Percentiles rank a stretch among this genome's conserved stretches.
Evolutionary conservation across 2,113 vertebrate species (phyloP).

Genomic region (Burhinus oedicnemus): DNA sequence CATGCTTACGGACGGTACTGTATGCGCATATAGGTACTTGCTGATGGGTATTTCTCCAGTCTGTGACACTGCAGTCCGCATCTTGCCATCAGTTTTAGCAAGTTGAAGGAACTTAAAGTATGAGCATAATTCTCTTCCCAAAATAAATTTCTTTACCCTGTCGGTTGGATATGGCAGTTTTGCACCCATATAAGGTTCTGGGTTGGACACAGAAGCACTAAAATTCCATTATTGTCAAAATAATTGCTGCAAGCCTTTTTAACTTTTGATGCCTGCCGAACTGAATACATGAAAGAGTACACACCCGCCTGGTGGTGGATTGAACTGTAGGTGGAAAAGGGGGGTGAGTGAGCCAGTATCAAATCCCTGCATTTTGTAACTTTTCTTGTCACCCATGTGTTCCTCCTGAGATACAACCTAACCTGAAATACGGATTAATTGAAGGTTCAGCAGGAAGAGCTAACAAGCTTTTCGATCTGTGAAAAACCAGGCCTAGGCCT

Average conservation of each 20-base stretch:
- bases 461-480: neutral
- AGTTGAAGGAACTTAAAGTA: neutral
- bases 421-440: neutral
- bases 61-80: fast-evolving
- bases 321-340: neutral
- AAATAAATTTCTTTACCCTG: slow-evolving; percentile 10
- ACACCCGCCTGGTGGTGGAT: neutral
- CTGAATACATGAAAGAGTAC: neutral
- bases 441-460: neutral
- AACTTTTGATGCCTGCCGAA: neutral
- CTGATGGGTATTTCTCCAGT: neutral
- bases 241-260: slow-evolving; percentile 4
- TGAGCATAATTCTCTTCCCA: neutral
- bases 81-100: neutral
- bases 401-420: neutral
- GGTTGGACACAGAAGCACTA: neutral
- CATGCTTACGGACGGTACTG: neutral
- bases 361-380: neutral
- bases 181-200: neutral
- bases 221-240: neutral
- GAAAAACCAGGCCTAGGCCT: fast-evolving
- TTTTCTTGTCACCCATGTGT: fast-evolving
- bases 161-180: neutral
- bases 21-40: fast-evolving
- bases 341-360: neutral